Conservation (phyloP, 2,888 invertebrate species). For the Parascotia fuliginaria region DNA sequence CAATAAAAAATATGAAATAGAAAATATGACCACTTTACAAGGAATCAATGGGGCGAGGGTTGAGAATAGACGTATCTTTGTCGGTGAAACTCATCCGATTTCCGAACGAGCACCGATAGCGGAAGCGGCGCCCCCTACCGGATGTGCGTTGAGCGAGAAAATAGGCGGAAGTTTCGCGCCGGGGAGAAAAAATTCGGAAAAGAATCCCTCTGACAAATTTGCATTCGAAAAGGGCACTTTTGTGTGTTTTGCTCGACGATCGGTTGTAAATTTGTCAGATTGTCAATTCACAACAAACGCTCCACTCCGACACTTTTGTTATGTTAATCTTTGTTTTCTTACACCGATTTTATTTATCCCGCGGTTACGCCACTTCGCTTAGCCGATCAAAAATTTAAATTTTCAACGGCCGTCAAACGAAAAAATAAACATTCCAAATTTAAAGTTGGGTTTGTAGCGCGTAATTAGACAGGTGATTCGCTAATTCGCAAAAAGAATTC, state of each 20-base stretch:
- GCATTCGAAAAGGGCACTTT: slow-evolving; percentile 81
- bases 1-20: slow-evolving; percentile 74
- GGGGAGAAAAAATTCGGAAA: slow-evolving; percentile 71
- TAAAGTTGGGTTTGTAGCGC: slow-evolving; percentile 58
- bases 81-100: slow-evolving; percentile 71
- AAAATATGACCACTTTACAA: slow-evolving; percentile 66
- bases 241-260: slow-evolving; percentile 74
- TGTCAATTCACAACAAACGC: slow-evolving; percentile 78
- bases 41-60: slow-evolving; percentile 66
- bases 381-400: slow-evolving; percentile 38
- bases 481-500: slow-evolving; percentile 81
- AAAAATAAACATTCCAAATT: slow-evolving; percentile 59
- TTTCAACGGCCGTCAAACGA: slow-evolving; percentile 31
- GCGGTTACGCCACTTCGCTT: slow-evolving; percentile 34
- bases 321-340: slow-evolving; percentile 74
- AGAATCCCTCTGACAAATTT: slow-evolving; percentile 78
- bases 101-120: slow-evolving; percentile 73
- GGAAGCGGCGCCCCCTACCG: slow-evolving; percentile 71
- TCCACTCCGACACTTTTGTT: slow-evolving; percentile 77
- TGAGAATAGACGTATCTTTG: slow-evolving; percentile 67
- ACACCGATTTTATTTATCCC: slow-evolving; percentile 44
- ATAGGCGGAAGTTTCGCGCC: slow-evolving; percentile 82
- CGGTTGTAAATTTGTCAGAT: slow-evolving; percentile 83
- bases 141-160: slow-evolving; percentile 83
- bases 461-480: slow-evolving; percentile 85